Percentiles rank a stretch among this genome's conserved stretches.
phyloP scores from a whole-genome alignment of 2,888 invertebrate species.

The Diaperis boleti region DNA sequence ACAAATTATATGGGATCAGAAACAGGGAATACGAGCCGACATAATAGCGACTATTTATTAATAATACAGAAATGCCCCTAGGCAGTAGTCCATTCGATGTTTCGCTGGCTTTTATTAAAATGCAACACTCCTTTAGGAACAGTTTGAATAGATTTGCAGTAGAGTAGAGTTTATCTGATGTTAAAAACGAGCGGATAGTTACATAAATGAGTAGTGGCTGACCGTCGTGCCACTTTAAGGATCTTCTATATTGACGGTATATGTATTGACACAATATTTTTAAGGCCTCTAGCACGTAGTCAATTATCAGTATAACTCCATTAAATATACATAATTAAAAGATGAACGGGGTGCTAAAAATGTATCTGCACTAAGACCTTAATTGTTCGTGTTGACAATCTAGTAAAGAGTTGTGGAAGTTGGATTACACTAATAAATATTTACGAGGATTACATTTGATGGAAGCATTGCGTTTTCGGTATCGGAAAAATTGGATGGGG shows the following conservation, averaged over 20 bases:
- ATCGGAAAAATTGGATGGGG: slow-evolving; percentile 27
- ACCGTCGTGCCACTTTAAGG: too few species aligned
- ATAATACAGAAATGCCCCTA: slow-evolving; percentile 8
- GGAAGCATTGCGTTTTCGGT: slow-evolving; percentile 30
- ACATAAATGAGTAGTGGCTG: too few species aligned
- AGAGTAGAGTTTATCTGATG: not conserved
- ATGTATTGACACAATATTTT: too few species aligned
- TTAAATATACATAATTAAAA: too few species aligned
- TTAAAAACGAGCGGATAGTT: not conserved
- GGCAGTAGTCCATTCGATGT: not conserved
- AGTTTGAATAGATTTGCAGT: slow-evolving; percentile 4
- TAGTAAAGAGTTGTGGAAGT: slow-evolving; percentile 17
- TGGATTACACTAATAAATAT: slow-evolving; percentile 25
- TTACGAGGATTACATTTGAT: slow-evolving; percentile 28
- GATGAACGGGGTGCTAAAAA: too few species aligned
- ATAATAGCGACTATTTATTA: slow-evolving; percentile 20
- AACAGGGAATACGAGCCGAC: slow-evolving; percentile 11
- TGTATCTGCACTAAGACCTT: too few species aligned
- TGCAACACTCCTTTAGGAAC: not conserved
- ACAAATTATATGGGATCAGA: slow-evolving; percentile 21
- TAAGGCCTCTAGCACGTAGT: too few species aligned
- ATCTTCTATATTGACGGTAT: too few species aligned
- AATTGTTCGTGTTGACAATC: slow-evolving; percentile 21
- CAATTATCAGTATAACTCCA: too few species aligned
- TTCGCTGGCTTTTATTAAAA: slow-evolving; percentile 15